Evolutionary conservation across 2,888 invertebrate species (phyloP).

Genomic region (Habrosyne pyritoides): DNA sequence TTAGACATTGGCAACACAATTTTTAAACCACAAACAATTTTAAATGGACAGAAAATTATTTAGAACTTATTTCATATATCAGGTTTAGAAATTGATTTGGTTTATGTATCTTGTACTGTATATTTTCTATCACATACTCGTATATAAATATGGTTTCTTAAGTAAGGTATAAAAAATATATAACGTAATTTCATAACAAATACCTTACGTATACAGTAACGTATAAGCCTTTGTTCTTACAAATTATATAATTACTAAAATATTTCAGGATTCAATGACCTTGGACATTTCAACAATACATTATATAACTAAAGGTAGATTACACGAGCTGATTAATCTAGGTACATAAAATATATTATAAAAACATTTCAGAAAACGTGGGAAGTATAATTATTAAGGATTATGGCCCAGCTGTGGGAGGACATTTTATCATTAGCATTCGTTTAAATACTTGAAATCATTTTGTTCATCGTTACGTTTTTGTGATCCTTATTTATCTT

Average conservation of each 20-base stretch:
- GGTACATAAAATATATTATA: background rate
- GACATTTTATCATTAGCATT: slow-evolving; percentile 3
- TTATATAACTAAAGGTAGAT: background rate
- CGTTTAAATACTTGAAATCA: background rate
- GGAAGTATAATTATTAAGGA: background rate
- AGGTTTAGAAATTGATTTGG: too few relatives aligned
- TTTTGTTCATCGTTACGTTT: background rate
- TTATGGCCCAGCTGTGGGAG: background rate
- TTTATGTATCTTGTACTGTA: too few relatives aligned
- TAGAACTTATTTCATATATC: too few relatives aligned
- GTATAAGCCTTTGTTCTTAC: background rate
- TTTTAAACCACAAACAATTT: too few relatives aligned
- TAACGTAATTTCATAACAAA: too few relatives aligned
- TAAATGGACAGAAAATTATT: too few relatives aligned
- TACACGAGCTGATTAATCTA: background rate
- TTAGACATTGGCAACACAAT: too few relatives aligned
- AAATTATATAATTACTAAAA: background rate
- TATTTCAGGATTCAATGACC: background rate
- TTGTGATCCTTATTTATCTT: too few relatives aligned
- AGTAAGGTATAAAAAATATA: too few relatives aligned
- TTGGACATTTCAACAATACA: background rate
- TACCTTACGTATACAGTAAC: too few relatives aligned
- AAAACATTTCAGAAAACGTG: background rate
- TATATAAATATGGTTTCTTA: too few relatives aligned
- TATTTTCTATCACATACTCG: too few relatives aligned